Conservation (phyloP, 2,888 invertebrate species). For the Lasioglossum zephyrum region DNA sequence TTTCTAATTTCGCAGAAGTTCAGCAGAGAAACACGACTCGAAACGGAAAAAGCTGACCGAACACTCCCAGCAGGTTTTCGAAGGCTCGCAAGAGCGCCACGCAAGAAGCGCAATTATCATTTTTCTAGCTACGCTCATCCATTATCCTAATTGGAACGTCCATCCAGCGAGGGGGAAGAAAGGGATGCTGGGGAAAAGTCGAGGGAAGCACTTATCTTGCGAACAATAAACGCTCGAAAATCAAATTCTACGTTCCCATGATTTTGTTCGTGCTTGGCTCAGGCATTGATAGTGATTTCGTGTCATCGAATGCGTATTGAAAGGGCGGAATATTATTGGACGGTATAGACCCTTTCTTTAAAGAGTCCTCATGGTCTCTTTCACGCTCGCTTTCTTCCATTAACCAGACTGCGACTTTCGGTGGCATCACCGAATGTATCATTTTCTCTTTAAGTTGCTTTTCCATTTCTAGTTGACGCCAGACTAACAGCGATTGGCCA, state of each 20-base stretch:
- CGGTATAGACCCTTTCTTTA: slow-evolving; percentile 83
- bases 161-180: slow-evolving; percentile 23
- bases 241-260: neutral
- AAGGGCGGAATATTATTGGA: slow-evolving; percentile 91
- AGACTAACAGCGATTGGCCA: slow-evolving; percentile 95
- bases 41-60: neutral
- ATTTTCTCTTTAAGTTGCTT: slow-evolving; percentile 98
- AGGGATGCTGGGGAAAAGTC: slow-evolving; percentile 8
- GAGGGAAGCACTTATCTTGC: neutral
- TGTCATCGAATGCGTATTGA: slow-evolving; percentile 97
- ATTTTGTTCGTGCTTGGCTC: neutral
- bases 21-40: neutral
- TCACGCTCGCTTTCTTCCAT: slow-evolving; percentile 90
- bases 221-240: slow-evolving; percentile 7
- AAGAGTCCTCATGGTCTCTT: slow-evolving; percentile 86
- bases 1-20: slow-evolving; percentile 13
- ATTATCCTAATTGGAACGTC: slow-evolving; percentile 64
- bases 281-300: neutral
- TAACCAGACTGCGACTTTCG: slow-evolving; percentile 94
- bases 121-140: slow-evolving; percentile 41
- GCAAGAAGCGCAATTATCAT: slow-evolving; percentile 18
- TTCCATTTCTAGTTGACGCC: slow-evolving; percentile 96
- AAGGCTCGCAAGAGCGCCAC: neutral
- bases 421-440: slow-evolving; percentile 99
- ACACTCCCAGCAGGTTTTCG: neutral